A percentile compares a stretch with the other conserved stretches of the same genome.
Evolutionary conservation across 2,888 invertebrate genomes (phyloP).

Genomic region (Cryptocephalus moraei): DNA sequence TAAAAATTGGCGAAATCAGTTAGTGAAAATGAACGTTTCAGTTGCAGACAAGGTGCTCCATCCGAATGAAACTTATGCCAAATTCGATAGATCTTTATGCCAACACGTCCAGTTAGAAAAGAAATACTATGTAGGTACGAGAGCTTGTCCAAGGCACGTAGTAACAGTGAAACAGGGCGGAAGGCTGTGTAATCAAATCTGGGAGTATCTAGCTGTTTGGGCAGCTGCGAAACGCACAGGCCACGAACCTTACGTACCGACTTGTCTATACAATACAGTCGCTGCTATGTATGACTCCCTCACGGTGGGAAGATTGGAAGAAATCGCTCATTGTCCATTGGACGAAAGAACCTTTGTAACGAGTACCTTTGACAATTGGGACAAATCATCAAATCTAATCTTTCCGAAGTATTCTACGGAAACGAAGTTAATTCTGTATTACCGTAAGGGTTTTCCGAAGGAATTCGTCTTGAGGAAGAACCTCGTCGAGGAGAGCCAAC

Average conservation of each 20-base stretch:
- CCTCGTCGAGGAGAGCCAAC: conserved; percentile 39
- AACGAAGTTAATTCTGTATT: conserved; percentile 44
- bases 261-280: conserved; percentile 42
- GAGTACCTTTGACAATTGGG: conserved; percentile 43
- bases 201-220: conserved; percentile 28
- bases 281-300: conserved; percentile 46
- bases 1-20: too few species aligned
- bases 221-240: conserved; percentile 40
- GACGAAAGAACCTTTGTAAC: conserved; percentile 38
- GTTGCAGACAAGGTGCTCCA: too few species aligned
- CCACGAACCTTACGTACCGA: conserved; percentile 40
- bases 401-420: conserved; percentile 44
- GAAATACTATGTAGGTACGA: too few species aligned
- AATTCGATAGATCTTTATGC: too few species aligned
- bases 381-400: conserved; percentile 45
- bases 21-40: too few species aligned
- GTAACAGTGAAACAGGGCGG: too few species aligned
- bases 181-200: too few species aligned
- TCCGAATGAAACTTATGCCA: too few species aligned
- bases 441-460: conserved; percentile 46
- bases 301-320: conserved; percentile 44
- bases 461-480: conserved; percentile 45
- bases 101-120: too few species aligned
- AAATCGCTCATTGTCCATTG: conserved; percentile 44
- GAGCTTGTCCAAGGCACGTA: too few species aligned